A percentile compares a stretch with the other conserved stretches of the same genome.
Evolutionary conservation across 1,140 invertebrate genomes (phyloP).

Genomic region (Pantala flavescens): DNA sequence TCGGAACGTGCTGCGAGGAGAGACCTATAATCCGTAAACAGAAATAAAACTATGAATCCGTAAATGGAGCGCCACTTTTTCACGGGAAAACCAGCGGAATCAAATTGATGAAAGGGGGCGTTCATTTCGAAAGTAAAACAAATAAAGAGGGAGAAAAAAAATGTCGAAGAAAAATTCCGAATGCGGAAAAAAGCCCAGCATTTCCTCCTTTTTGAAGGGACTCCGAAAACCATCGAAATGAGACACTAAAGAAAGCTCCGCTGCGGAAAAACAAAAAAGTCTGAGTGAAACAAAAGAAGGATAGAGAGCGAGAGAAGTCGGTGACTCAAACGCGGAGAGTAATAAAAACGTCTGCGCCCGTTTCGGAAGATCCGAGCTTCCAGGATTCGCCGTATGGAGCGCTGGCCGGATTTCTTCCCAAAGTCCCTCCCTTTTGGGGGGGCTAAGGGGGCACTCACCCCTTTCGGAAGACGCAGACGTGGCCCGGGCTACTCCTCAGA

Average conservation of each 20-base stretch:
- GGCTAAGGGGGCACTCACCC: not conserved
- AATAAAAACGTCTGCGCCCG: constrained; percentile 4
- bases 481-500: not conserved
- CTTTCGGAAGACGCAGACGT: not conserved
- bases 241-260: not conserved
- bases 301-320: not conserved
- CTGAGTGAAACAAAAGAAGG: not conserved
- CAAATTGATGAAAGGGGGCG: not conserved
- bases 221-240: not conserved
- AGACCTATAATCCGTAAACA: no score
- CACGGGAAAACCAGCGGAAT: not conserved
- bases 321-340: not conserved
- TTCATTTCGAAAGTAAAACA: not conserved
- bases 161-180: not conserved
- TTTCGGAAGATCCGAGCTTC: not conserved
- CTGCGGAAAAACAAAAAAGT: not conserved
- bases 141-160: not conserved
- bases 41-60: no score
- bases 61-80: not conserved
- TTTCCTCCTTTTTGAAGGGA: not conserved
- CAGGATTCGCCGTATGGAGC: not conserved
- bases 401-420: not conserved
- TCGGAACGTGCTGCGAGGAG: no score
- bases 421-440: not conserved
- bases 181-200: not conserved